phyloP scores from a whole-genome alignment of 2,113 vertebrate species.

The Phylloscopus trochiloides region DNA sequence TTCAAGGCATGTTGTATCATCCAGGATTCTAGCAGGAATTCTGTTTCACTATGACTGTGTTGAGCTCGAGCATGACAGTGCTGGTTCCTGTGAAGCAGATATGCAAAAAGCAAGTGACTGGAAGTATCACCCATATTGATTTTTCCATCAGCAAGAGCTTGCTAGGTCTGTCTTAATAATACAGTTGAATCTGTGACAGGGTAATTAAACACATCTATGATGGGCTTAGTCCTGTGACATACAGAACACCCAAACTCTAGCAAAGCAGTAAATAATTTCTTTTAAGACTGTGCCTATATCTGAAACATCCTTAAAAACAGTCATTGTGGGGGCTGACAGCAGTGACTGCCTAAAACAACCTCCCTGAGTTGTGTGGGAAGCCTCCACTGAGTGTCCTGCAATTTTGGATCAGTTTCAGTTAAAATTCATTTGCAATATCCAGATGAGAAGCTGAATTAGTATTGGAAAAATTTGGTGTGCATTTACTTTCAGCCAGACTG shows the following conservation, averaged over 20 bases:
- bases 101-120: neutral
- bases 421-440: neutral
- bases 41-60: neutral
- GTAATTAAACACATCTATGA: neutral
- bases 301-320: neutral
- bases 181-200: neutral
- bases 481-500: neutral
- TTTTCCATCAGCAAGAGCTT: neutral
- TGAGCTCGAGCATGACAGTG: rapidly evolving
- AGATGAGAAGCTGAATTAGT: neutral
- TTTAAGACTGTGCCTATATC: neutral
- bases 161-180: neutral
- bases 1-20: neutral
- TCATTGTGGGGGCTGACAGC: neutral
- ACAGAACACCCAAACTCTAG: neutral
- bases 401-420: neutral
- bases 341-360: neutral
- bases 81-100: neutral
- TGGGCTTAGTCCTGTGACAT: neutral
- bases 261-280: neutral
- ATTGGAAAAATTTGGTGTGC: neutral
- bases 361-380: neutral
- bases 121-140: neutral
- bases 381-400: neutral
- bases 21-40: neutral